These are phyloP conservation scores for Diploscapter pachys DNA, from an alignment of 1,140 invertebrate genomes.

Conservation along the genomic window DNA sequence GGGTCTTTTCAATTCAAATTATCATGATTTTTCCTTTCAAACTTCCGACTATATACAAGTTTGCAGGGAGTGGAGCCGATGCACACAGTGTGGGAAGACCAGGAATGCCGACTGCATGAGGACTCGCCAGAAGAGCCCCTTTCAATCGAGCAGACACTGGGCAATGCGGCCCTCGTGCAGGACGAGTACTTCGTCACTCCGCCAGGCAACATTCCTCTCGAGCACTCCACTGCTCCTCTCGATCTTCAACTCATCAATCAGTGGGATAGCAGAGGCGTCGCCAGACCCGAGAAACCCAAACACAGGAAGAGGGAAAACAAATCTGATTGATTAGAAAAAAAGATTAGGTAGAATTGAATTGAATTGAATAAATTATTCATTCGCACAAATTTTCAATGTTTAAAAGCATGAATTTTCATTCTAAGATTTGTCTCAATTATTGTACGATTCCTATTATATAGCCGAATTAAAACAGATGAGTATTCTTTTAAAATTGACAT, in stretches of 20 bases:
- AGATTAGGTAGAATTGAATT: background rate
- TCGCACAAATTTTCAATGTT: too few species aligned
- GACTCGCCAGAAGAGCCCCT: slow-evolving; percentile 28
- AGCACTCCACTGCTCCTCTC: slow-evolving; percentile 15
- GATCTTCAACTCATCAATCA: slow-evolving; percentile 21
- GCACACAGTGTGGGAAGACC: slow-evolving; percentile 27
- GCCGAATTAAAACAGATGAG: too few species aligned
- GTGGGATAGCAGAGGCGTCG: slow-evolving; percentile 14
- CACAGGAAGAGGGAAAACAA: background rate
- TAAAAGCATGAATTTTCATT: too few species aligned
- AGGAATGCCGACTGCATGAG: slow-evolving; percentile 23
- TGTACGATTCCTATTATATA: too few species aligned
- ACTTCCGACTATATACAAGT: background rate
- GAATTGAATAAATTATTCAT: too few species aligned
- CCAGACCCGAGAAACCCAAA: background rate
- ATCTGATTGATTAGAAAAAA: background rate
- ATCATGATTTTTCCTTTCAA: too few species aligned
- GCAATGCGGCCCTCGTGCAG: slow-evolving; percentile 8
- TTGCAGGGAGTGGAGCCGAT: slow-evolving; percentile 22
- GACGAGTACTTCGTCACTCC: slow-evolving; percentile 31
- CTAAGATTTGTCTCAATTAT: too few species aligned
- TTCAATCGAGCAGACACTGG: slow-evolving; percentile 15
- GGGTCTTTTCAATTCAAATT: too few species aligned
- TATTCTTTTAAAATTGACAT: too few species aligned
- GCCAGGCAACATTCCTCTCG: slow-evolving; percentile 26